phyloP scores from a whole-genome alignment of 2,113 vertebrate genomes.

The Lasiurus cinereus region DNA sequence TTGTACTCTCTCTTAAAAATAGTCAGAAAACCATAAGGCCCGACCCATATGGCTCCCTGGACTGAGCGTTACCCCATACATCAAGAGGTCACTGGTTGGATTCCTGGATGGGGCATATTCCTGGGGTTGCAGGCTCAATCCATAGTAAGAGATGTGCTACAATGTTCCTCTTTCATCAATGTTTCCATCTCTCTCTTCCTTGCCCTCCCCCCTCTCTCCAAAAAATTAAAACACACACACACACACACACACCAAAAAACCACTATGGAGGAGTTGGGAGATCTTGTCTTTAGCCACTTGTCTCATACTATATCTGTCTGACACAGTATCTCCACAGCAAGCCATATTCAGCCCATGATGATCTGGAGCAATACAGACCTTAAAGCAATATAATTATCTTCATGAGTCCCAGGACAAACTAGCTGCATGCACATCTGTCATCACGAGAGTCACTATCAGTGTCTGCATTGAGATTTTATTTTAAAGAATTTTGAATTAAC shows the following conservation, averaged over 20 bases:
- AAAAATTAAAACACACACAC: not conserved
- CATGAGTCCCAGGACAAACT: conserved; percentile 91
- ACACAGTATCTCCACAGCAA: not conserved
- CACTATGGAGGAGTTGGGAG: not conserved
- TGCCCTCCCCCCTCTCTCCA: too few relatives aligned
- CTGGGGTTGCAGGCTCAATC: too few relatives aligned
- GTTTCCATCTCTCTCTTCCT: too few relatives aligned
- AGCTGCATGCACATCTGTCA: conserved; percentile 84
- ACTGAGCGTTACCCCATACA: too few relatives aligned
- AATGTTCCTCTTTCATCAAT: too few relatives aligned
- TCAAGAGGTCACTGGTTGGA: too few relatives aligned
- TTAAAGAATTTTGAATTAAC: not conserved
- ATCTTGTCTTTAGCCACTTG: not conserved
- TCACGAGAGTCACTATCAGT: conserved; percentile 82
- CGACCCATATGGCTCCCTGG: too few relatives aligned
- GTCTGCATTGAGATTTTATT: conserved; percentile 86
- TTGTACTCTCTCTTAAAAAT: conserved; percentile 89
- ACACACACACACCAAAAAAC: not conserved
- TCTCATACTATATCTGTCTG: not conserved
- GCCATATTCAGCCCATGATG: not conserved
- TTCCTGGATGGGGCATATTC: too few relatives aligned
- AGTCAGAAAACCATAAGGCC: conserved; percentile 61
- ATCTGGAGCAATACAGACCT: not conserved
- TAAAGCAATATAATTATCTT: conserved; percentile 92
- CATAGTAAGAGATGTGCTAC: too few relatives aligned